Percentiles rank a stretch among this genome's conserved stretches.
Conservation (phyloP, 2,113 vertebrate species). For the Pangasianodon gigas region DNA sequence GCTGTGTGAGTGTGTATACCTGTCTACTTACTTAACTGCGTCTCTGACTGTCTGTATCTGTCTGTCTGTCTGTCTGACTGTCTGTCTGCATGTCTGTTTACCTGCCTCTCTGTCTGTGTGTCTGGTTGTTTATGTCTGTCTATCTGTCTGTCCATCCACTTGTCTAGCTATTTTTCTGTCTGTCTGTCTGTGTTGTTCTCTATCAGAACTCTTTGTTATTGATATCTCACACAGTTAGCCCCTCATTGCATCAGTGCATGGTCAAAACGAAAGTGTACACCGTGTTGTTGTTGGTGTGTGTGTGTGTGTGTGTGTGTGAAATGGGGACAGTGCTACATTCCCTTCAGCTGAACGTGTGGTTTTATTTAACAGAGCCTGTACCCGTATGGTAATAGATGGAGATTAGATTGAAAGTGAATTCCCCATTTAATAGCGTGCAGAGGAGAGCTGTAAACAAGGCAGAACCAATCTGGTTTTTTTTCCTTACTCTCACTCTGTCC, state of each 20-base stretch:
- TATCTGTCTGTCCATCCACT: background rate
- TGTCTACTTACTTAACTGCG: background rate
- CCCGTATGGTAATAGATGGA: conserved; percentile 64
- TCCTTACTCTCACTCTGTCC: background rate
- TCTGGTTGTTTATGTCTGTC: background rate
- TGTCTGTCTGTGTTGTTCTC: background rate
- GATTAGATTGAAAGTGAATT: conserved; percentile 66
- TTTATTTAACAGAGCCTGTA: conserved; percentile 61
- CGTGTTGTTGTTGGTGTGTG: background rate
- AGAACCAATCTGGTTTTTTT: conserved; percentile 42
- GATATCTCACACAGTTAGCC: background rate
- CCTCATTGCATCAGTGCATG: background rate
- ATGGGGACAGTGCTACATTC: conserved; percentile 67
- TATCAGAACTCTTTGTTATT: background rate
- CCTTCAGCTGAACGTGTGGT: conserved; percentile 51
- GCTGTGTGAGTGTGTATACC: background rate
- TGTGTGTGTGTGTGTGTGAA: conserved; percentile 39
- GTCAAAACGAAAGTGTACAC: background rate
- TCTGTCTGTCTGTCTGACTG: background rate
- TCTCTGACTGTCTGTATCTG: background rate
- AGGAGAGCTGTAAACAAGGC: conserved; percentile 67
- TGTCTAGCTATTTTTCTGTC: background rate
- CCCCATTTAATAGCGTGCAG: conserved; percentile 63
- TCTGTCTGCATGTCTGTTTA: background rate
- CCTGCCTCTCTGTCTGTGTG: background rate